Evolutionary conservation across 2,888 invertebrate species (phyloP).

Genomic region (Metacarcinus magister): DNA sequence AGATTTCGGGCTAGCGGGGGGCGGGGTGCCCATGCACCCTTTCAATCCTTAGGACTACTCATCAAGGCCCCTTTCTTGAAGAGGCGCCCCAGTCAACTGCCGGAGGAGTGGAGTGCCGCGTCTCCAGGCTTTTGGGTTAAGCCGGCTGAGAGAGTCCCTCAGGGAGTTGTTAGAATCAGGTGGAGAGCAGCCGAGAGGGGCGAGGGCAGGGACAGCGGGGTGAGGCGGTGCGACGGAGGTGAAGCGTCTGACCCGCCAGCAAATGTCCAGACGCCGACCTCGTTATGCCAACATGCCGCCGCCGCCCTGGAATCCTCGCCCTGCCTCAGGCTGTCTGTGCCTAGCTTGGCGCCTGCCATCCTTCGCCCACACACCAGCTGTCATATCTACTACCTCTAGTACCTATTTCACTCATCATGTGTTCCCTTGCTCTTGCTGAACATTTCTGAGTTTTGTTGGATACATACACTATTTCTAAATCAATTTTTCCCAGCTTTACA

Average conservation of each 20-base stretch:
- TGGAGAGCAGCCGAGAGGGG: slow-evolving; percentile 56
- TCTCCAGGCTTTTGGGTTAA: slow-evolving; percentile 59
- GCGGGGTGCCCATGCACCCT: slow-evolving; percentile 4
- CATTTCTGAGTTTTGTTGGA: not conserved
- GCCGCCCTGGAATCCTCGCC: not conserved
- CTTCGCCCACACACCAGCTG: not conserved
- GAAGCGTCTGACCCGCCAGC: slow-evolving; percentile 33
- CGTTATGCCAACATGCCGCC: slow-evolving; percentile 53
- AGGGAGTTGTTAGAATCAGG: slow-evolving; percentile 65
- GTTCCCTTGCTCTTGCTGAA: not conserved
- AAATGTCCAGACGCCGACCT: slow-evolving; percentile 54
- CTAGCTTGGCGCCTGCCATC: not conserved
- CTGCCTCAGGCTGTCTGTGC: not conserved
- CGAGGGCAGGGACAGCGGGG: not conserved
- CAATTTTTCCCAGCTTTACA: not conserved
- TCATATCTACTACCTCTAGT: not conserved
- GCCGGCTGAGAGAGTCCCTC: slow-evolving; percentile 54
- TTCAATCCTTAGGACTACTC: slow-evolving; percentile 64
- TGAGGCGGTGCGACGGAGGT: slow-evolving; percentile 32
- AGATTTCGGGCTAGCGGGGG: not conserved
- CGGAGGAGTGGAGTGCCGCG: slow-evolving; percentile 46
- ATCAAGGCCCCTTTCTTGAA: slow-evolving; percentile 58
- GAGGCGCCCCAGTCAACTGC: slow-evolving; percentile 27
- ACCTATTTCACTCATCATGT: not conserved
- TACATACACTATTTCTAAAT: not conserved